Evolutionary conservation across 2,888 invertebrate genomes (phyloP).

Genomic region (Emmelina monodactyla): DNA sequence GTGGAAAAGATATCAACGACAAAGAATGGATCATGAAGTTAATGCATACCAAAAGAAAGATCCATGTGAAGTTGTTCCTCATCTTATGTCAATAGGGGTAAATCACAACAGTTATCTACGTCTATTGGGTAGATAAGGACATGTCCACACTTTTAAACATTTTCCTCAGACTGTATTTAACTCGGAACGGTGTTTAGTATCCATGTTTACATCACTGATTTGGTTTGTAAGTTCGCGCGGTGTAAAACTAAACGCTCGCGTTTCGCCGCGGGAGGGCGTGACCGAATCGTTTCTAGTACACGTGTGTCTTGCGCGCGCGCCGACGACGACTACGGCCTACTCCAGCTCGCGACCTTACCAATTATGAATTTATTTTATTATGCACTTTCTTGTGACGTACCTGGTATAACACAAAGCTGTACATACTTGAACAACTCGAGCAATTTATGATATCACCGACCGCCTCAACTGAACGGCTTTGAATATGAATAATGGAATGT

Average conservation of each 20-base stretch:
- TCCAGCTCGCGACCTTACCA: conserved; percentile 54
- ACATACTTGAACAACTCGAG: neutral
- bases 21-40: too few relatives aligned
- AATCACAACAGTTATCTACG: conserved; percentile 30
- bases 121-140: conserved; percentile 60
- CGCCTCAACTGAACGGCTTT: too few relatives aligned
- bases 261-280: conserved; percentile 37
- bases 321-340: conserved; percentile 44
- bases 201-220: neutral
- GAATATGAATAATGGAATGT: neutral
- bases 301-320: conserved; percentile 58
- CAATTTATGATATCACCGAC: neutral
- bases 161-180: conserved; percentile 5
- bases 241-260: conserved; percentile 56
- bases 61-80: conserved; percentile 47
- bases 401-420: conserved; percentile 18
- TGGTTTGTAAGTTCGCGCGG: conserved; percentile 23
- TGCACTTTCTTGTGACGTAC: conserved; percentile 59
- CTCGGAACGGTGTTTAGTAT: too few relatives aligned
- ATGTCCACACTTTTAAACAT: conserved; percentile 50
- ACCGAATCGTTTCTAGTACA: conserved; percentile 59
- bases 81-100: conserved; percentile 43
- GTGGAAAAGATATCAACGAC: too few relatives aligned
- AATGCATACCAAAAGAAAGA: conserved; percentile 44
- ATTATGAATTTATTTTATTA: conserved; percentile 61